Conservation (phyloP, 2,888 invertebrate genomes). For the Masnerella sp. region DNA sequence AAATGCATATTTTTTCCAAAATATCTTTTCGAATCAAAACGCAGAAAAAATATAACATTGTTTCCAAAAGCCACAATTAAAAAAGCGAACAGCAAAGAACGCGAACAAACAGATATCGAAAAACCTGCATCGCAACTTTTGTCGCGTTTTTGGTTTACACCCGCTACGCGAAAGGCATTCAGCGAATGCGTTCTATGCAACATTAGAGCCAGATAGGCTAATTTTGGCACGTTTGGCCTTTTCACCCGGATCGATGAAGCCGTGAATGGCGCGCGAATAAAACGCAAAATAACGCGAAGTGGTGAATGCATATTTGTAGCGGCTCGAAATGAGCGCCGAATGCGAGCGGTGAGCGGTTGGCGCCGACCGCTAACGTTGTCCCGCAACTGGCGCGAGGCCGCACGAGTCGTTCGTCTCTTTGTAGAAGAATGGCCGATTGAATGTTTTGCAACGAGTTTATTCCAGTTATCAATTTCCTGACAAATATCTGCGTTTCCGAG, state of each 20-base stretch:
- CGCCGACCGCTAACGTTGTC: constrained; percentile 23
- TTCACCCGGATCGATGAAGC: constrained; percentile 1
- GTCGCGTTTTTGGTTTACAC: too few species aligned
- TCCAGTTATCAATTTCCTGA: constrained; percentile 77
- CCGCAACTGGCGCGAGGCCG: constrained; percentile 13
- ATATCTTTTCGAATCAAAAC: too few species aligned
- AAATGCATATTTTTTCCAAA: too few species aligned
- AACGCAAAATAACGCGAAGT: constrained; percentile 25
- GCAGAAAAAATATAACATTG: too few species aligned
- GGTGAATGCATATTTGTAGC: constrained; percentile 45
- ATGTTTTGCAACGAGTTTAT: constrained; percentile 75
- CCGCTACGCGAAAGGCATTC: too few species aligned
- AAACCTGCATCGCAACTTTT: too few species aligned
- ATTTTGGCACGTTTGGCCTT: too few species aligned
- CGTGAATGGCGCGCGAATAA: constrained; percentile 22
- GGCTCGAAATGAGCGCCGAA: constrained; percentile 30
- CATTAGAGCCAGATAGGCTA: too few species aligned
- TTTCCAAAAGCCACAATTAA: too few species aligned
- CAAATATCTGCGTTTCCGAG: constrained; percentile 75
- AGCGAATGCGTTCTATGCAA: too few species aligned
- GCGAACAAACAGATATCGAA: too few species aligned
- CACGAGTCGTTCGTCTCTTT: constrained; percentile 42
- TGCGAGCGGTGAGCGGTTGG: constrained; percentile 18
- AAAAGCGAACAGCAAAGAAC: too few species aligned
- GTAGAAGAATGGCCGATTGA: constrained; percentile 63